Conservation (phyloP, 2,113 vertebrate genomes). For the Vireo altiloquus region DNA sequence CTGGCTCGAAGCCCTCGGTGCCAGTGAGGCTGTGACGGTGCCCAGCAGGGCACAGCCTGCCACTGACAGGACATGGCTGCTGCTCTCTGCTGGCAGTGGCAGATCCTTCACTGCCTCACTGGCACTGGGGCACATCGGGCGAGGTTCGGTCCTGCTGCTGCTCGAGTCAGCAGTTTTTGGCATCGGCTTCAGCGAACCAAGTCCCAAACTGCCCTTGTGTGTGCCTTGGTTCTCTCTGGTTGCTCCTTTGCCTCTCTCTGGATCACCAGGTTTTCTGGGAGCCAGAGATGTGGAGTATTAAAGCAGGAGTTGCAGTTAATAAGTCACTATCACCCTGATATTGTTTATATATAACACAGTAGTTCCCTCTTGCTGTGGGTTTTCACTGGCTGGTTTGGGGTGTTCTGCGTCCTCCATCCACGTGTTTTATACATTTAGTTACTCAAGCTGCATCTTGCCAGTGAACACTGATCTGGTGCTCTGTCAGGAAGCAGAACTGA, state of each 20-base stretch:
- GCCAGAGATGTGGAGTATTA: neutral
- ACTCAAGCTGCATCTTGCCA: slow-evolving; percentile 20
- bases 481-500: slow-evolving; percentile 20
- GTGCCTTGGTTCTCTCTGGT: slow-evolving; percentile 5
- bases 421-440: neutral
- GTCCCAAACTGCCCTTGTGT: neutral
- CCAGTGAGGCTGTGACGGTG: neutral
- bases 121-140: neutral
- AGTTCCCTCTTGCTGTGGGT: neutral
- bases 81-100: neutral
- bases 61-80: neutral
- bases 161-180: neutral
- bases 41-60: neutral
- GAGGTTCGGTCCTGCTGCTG: neutral
- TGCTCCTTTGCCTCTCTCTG: neutral
- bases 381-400: neutral
- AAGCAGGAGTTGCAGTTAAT: neutral
- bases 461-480: neutral
- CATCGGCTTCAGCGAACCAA: neutral
- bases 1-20: neutral
- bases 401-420: slow-evolving; percentile 8
- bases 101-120: neutral
- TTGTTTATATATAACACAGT: neutral
- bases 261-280: neutral
- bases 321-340: neutral